Evolutionary conservation across 1,140 invertebrate species (phyloP), one percentile per base, ranked within the genome.

Genomic region (Trinorchestia longiramus): DNA sequence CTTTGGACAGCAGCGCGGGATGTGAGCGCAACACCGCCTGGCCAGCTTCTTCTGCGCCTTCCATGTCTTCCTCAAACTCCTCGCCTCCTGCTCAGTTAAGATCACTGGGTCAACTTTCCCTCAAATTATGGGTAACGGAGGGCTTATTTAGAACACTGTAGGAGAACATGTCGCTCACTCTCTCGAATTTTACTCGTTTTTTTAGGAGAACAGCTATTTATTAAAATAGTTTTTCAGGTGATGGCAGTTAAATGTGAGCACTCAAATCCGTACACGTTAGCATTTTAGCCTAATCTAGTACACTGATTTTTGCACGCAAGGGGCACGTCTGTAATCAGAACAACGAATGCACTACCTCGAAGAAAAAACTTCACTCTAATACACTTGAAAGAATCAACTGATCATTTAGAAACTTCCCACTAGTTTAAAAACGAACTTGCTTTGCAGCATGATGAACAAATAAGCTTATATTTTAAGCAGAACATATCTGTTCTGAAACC

Each of bases 1-100:
- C 99, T 97, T 99, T 98, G 19, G 98, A 98, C 0, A 99, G 98
- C 43, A 99, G 97, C 8, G 97, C 97, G 44, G 98, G 98, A 97
- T 99, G 98, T 57, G 97, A 97, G 42, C 98, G 97, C 97, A 98
- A 98, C 88, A 98, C 98, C 97, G 98, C 97, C 95, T 98, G 98
- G 43, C 98, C 98, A 43, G 98, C 97, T 96, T 98, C 98, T 97
- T 99, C 98, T 43, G 98, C 98, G 62, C 98, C 97, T 47, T 98
- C 97, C 97, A 98, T 98, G 96, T 98, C 98, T 96, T 98, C 98
- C 23, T 98, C 97, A 57, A 97, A 97, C 97, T 99, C 98, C 97
- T 98, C 98, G 96, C 98, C 98, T 44, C 92, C 92, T 94, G 92
- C 44, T 47, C 40, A 94, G 11, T 28, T 15, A 36, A 3, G 28